Conservation (phyloP, 2,113 vertebrate genomes). For the Hoplias malabaricus region DNA sequence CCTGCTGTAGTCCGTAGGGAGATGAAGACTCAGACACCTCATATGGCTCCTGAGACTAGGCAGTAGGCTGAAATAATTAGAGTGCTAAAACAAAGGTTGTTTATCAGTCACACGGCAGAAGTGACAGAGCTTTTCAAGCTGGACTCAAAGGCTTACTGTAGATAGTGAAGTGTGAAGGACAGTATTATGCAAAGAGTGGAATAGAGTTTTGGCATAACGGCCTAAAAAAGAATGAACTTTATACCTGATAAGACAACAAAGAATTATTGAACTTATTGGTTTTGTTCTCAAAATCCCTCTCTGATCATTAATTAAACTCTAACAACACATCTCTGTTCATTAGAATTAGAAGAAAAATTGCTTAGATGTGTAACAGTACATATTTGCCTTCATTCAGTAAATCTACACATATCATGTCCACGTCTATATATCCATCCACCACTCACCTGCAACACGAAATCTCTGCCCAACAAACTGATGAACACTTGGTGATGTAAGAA, state of each 20-base stretch:
- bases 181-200: background rate
- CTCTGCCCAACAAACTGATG: too few relatives aligned
- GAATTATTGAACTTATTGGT: too few relatives aligned
- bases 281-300: too few relatives aligned
- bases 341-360: too few relatives aligned
- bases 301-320: too few relatives aligned
- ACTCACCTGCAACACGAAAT: too few relatives aligned
- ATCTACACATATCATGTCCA: too few relatives aligned
- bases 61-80: conserved; percentile 31
- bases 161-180: background rate
- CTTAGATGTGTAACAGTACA: too few relatives aligned
- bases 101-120: conserved; percentile 18
- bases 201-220: background rate
- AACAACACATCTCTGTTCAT: too few relatives aligned
- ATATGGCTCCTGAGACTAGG: conserved; percentile 21
- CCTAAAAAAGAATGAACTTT: background rate
- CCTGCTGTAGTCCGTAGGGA: conserved; percentile 7
- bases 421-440: too few relatives aligned
- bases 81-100: conserved; percentile 29
- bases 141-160: background rate
- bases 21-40: conserved; percentile 9
- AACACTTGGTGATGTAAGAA: too few relatives aligned
- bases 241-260: background rate
- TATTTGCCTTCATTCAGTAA: too few relatives aligned
- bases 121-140: background rate